Evolutionary conservation across 1,140 invertebrate species (phyloP).

Genomic region (Coboldia fuscipes): DNA sequence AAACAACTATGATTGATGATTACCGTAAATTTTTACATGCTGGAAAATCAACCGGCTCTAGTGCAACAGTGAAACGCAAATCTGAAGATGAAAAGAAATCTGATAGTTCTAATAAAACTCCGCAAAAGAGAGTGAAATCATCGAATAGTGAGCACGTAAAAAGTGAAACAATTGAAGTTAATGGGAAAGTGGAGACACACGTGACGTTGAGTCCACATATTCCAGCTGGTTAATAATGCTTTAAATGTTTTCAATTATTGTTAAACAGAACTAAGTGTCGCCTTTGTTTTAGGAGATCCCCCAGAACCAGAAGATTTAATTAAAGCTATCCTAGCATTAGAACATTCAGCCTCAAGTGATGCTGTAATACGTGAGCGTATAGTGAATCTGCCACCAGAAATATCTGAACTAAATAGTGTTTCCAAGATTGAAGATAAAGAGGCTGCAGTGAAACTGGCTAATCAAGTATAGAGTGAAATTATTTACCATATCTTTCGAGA

Average conservation of each 20-base stretch:
- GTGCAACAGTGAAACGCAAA: conserved; percentile 7
- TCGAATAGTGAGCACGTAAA: not conserved
- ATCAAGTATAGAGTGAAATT: conserved; percentile 12
- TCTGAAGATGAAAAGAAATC: conserved; percentile 13
- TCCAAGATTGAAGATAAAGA: conserved; percentile 51
- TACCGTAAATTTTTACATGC: conserved; percentile 25
- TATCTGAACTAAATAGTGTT: conserved; percentile 73
- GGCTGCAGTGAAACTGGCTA: conserved; percentile 14
- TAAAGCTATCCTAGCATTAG: conserved; percentile 63
- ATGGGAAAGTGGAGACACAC: conserved; percentile 49
- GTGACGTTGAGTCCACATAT: conserved; percentile 52
- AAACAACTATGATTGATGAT: conserved; percentile 48
- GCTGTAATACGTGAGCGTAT: conserved; percentile 80
- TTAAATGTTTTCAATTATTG: not conserved
- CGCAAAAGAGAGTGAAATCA: conserved; percentile 6
- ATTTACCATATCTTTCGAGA: not conserved
- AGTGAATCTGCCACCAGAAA: conserved; percentile 78
- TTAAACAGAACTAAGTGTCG: not conserved
- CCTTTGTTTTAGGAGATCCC: conserved; percentile 38
- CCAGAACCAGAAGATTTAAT: conserved; percentile 77
- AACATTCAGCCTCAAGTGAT: conserved; percentile 86
- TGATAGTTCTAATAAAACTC: conserved; percentile 17
- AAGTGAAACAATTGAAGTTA: conserved; percentile 27
- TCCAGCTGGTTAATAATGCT: conserved; percentile 21
- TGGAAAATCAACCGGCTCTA: not conserved